These are phyloP conservation scores for Tetranychus piercei DNA, from an alignment of 2,888 invertebrate species.

Conservation along the genomic window DNA sequence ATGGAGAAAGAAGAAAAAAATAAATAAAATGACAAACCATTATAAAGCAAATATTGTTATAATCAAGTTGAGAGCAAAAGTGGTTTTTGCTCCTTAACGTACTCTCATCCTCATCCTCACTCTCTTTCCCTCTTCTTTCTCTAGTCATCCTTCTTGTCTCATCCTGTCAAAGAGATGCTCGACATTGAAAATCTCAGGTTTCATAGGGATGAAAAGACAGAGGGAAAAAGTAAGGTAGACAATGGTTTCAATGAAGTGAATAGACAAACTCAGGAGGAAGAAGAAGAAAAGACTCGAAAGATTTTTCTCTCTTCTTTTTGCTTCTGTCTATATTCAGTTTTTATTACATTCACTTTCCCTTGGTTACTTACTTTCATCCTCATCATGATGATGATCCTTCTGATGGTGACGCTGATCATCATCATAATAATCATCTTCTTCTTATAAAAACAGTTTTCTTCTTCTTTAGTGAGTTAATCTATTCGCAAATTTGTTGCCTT, in stretches of 20 bases:
- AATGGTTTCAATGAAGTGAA: background rate
- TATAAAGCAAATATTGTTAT: background rate
- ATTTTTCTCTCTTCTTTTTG: background rate
- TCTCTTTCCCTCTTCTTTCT: background rate
- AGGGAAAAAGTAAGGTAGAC: background rate
- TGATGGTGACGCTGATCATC: background rate
- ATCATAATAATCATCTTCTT: background rate
- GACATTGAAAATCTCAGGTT: background rate
- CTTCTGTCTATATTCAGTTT: background rate
- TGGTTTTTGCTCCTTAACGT: conserved; percentile 7
- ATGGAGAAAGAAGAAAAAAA: background rate
- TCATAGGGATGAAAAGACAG: background rate
- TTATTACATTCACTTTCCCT: background rate
- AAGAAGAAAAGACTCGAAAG: background rate
- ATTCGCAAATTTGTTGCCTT: background rate
- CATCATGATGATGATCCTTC: background rate
- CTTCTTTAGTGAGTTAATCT: background rate
- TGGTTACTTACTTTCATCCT: background rate
- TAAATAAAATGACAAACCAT: background rate
- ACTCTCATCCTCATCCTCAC: background rate
- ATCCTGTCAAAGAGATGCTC: conserved; percentile 1
- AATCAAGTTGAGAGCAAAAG: conserved; percentile 5
- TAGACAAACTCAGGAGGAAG: background rate
- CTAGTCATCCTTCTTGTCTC: background rate
- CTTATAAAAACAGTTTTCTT: background rate